Percentiles rank a stretch among this genome's conserved stretches.
Conservation (phyloP, 2,888 invertebrate species). For the Phytoseiulus persimilis region DNA sequence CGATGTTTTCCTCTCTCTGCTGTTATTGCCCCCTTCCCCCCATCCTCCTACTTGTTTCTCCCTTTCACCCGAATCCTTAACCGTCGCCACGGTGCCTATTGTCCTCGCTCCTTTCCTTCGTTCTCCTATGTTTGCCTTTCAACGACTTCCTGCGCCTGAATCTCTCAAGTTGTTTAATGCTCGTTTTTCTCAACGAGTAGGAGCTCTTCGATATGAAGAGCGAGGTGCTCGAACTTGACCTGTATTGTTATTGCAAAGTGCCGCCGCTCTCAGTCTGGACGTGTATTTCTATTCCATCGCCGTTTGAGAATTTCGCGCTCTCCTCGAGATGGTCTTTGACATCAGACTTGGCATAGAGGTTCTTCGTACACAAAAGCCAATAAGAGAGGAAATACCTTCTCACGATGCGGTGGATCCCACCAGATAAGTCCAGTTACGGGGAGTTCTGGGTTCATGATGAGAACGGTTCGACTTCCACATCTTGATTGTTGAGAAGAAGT, state of each 20-base stretch:
- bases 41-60: not conserved
- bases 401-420: no score
- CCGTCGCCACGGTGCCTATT: not conserved
- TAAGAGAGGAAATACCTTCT: no score
- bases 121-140: not conserved
- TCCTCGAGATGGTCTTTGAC: no score
- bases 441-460: no score
- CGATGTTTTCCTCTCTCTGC: not conserved
- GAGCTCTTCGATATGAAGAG: not conserved
- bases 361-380: no score
- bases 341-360: no score
- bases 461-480: no score
- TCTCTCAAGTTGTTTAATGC: not conserved
- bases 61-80: not conserved
- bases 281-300: not conserved
- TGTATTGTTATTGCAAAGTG: not conserved
- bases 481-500: no score
- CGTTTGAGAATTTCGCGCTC: not conserved
- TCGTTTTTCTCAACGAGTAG: not conserved
- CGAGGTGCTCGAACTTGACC: not conserved
- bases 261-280: not conserved
- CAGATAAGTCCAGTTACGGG: no score
- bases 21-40: not conserved
- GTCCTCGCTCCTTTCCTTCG: not conserved
- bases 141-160: not conserved